Conservation (phyloP, 2,888 invertebrate genomes). For the Acrocyrtus sp. region DNA sequence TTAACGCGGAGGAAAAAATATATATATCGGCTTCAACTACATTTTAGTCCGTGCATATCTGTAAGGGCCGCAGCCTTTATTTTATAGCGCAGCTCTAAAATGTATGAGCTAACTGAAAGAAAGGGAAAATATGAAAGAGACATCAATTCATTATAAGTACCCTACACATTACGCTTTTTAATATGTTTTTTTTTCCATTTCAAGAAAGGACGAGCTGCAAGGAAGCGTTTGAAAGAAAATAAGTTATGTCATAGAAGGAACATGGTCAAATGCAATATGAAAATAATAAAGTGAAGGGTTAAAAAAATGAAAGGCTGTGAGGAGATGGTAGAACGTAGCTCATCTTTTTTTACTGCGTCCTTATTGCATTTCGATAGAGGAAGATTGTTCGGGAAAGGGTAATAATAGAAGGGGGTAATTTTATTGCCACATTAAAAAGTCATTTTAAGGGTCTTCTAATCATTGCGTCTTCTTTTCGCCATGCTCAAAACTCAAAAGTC, state of each 20-base stretch:
- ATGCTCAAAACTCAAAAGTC: no score
- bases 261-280: neutral
- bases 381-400: no score
- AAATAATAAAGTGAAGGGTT: conserved; percentile 20
- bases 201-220: neutral
- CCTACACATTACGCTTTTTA: no score
- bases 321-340: no score
- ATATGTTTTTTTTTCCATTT: no score
- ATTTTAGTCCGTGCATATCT: neutral
- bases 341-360: no score
- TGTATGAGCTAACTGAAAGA: no score
- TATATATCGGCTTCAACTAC: conserved; percentile 11
- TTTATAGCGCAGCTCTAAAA: no score
- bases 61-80: neutral
- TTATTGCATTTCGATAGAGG: no score
- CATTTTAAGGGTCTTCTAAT: conserved; percentile 41
- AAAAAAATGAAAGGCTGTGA: conserved; percentile 1
- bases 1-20: conserved; percentile 4
- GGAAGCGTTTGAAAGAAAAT: neutral
- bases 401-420: conserved; percentile 34
- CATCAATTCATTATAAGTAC: no score
- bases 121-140: conserved; percentile 36
- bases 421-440: conserved; percentile 51
- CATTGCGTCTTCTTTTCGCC: conserved; percentile 3
- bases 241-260: conserved; percentile 8